Evolutionary conservation across 2,797 vertebrate species (phyloP).

Genomic region (Tragelaphus oryx): DNA sequence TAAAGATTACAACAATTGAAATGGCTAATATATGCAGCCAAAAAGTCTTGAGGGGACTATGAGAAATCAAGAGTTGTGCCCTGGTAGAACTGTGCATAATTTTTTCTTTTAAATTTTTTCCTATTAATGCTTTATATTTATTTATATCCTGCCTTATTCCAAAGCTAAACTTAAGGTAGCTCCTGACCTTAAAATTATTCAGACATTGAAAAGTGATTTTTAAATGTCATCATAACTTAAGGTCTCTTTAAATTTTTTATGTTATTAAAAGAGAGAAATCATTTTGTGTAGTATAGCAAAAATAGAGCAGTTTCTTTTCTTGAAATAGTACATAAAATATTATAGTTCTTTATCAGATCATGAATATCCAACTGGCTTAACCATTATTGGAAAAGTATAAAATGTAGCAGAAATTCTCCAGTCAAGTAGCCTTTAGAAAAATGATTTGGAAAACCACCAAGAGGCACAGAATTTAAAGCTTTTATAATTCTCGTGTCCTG

Average conservation of each 20-base stretch:
- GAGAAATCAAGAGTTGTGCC: neutral
- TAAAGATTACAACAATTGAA: neutral
- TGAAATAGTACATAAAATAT: neutral
- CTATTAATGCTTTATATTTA: neutral
- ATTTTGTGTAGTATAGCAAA: neutral
- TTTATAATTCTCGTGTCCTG: neutral
- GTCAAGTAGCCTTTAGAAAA: neutral
- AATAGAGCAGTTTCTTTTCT: neutral
- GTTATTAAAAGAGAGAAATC: neutral
- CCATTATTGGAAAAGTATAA: neutral
- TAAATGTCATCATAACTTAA: neutral
- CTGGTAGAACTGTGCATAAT: neutral
- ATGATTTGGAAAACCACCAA: neutral
- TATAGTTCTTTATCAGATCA: neutral
- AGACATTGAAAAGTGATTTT: neutral
- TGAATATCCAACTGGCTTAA: neutral
- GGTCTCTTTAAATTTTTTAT: neutral
- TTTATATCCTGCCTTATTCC: neutral
- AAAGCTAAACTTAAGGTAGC: neutral
- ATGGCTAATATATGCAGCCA: neutral
- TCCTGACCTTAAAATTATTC: neutral
- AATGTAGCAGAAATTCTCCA: neutral
- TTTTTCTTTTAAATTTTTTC: neutral
- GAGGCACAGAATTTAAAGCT: neutral
- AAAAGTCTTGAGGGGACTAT: neutral